Conservation (phyloP, 2,113 vertebrate genomes). For the Daboia siamensis region DNA sequence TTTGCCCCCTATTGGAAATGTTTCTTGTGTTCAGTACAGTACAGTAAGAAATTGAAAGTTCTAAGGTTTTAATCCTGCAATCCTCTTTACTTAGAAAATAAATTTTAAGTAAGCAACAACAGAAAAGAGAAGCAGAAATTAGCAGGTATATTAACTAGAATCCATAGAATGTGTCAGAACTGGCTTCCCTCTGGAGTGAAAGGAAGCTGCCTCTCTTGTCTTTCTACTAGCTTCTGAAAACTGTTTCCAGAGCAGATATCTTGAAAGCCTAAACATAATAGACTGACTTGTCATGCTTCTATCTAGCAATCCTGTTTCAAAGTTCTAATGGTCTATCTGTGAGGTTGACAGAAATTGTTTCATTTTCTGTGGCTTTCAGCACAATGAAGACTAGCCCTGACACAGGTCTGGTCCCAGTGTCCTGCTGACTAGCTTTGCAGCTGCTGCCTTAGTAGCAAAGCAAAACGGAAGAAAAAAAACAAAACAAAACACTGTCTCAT, state of each 20-base stretch:
- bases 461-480: rapidly evolving
- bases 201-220: background rate
- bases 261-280: background rate
- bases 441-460: background rate
- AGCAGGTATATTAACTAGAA: background rate
- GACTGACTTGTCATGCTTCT: background rate
- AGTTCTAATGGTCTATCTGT: background rate
- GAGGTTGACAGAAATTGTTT: background rate
- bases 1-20: background rate
- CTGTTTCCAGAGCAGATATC: background rate
- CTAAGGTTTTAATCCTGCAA: background rate
- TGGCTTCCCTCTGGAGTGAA: background rate
- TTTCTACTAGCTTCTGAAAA: background rate
- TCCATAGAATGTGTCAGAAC: background rate
- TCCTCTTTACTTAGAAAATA: background rate
- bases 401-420: background rate
- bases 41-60: background rate
- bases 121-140: background rate
- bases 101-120: background rate
- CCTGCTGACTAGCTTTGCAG: background rate
- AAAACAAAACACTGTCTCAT: background rate
- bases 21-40: background rate
- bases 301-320: background rate
- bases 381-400: background rate
- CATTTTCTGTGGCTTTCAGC: background rate